Base-by-base conservation (phyloP, 1,140 invertebrate species). In the Penaeus vannamei region DNA sequence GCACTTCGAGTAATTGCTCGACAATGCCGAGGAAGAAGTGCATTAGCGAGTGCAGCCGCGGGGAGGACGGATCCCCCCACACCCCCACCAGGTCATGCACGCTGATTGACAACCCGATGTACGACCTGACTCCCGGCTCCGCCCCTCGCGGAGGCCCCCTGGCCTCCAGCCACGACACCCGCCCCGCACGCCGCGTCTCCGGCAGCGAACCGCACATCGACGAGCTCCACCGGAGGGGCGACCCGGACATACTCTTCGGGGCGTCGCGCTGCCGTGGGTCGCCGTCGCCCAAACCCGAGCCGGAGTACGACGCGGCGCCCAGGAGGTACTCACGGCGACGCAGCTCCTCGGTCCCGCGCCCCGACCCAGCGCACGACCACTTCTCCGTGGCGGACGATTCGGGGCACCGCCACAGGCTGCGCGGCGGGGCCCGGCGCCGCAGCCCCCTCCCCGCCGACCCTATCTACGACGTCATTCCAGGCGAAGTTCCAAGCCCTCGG, bases 101-200 rank as follows among this genome's bases (percentile, higher is more conserved):
- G 23, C 72, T 89, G 4, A 82, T 89, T 8, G 87, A 84, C 60
- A 89, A 89, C 72, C 87, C 87, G 69, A 89, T 87, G 86, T 87
- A 87, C 36, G 86, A 87, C 62, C 61, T 87, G n/a, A 87, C 80
- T 20, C 86, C 86, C 14, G 79, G 61, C 3, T 32, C 79, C 20
- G 36, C 29, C 62, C 26, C 53, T 22, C 72, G 60, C n/a, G 36
- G 23, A 36, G 29, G 64, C 29, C 53, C 53, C 53, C 17, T 53
- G 53, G 53, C 53, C 53, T 53, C 53, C 12, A 53, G 53, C 53
- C 53, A 53, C 53, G 53, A 53, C 53, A 1, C 53, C 53, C 53
- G 53, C 53, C 53, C 53, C 53, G 12, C 12, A 12, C 53, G 53
- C 53, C 53, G 53, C 53, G 53, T 53, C 53, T 53, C 53, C 12